Evolutionary conservation across 2,797 vertebrate species (phyloP).

Genomic region (Malurus leucopterus): DNA sequence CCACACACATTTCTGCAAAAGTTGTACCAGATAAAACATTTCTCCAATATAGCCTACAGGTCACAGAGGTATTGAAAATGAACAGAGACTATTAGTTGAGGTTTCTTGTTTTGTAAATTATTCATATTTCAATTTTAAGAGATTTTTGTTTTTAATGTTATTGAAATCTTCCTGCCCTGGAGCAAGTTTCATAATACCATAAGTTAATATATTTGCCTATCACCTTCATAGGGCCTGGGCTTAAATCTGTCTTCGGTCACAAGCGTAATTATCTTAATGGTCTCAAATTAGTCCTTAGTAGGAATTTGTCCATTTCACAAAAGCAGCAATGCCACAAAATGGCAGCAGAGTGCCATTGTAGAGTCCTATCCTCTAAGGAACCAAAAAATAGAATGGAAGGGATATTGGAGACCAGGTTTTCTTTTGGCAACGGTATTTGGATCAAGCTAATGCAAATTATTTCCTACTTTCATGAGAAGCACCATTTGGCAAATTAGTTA

Average conservation of each 20-base stretch:
- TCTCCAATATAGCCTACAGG: background rate
- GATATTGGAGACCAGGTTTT: background rate
- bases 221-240: background rate
- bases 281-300: slow-evolving; percentile 28
- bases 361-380: background rate
- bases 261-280: slow-evolving; percentile 38
- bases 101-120: slow-evolving; percentile 57
- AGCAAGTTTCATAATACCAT: background rate
- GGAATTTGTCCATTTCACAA: slow-evolving; percentile 15
- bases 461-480: background rate
- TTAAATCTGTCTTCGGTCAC: slow-evolving; percentile 29
- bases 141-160: background rate
- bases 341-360: background rate
- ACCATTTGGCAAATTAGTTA: background rate
- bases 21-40: background rate
- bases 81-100: slow-evolving; percentile 20
- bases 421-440: background rate
- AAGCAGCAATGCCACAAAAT: slow-evolving; percentile 7
- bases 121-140: slow-evolving; percentile 61
- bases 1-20: background rate
- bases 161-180: slow-evolving; percentile 17
- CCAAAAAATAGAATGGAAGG: background rate
- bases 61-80: slow-evolving; percentile 1
- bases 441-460: background rate
- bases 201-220: slow-evolving; percentile 27